Base-by-base conservation (phyloP, 2,888 invertebrate genomes). In the Autographa pulchrina region DNA sequence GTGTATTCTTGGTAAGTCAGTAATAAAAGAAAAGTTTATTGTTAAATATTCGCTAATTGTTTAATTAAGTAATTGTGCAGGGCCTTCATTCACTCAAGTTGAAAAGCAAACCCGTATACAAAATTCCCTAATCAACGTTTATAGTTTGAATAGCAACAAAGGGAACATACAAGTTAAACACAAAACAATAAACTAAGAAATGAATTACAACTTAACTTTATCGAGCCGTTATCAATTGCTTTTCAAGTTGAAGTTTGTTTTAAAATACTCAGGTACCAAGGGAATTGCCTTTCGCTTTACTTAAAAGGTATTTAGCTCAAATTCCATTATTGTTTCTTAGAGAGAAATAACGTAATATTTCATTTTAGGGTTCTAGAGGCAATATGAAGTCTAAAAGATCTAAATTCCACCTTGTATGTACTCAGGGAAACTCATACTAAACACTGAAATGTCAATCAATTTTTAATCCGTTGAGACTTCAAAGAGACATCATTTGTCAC, bases 81-180 rank as follows among this genome's bases (percentile, higher is more conserved):
- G 1, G n/a, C 48, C n/a, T 48, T n/a, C n/a, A 48, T n/a, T 48
- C 48, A 48, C 48, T 48, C n/a, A 5, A n/a, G 48, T 48, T 48
- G 48, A 48, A 48, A 66, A 60, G 59, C 18, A 59, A 59, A 65
- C 59, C 20, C 52, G 35, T 52, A 61, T 59, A 59, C 59, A 13
- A 25, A 59, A 59, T 66, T 52, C 11, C 7, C 16, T 18, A 52
- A 61, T 66, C n/a, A 48, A 5, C 32, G 35, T 31, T 65, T 58
- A 25, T 35, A 65, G 58, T 65, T 11, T 64, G 13, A 64, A 54
- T 6, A 32, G 20, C 25, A 20, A 66, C 20, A 8, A 61, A 54
- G 35, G 35, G 60, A 35, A 35, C n/a, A 41, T 48, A 48, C 11
- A 67, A 67, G 32, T 52, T 18, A 20, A 61, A 54, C 48, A 14